phyloP scores from a whole-genome alignment of 2,797 vertebrate species.

The Delichon dasypus region DNA sequence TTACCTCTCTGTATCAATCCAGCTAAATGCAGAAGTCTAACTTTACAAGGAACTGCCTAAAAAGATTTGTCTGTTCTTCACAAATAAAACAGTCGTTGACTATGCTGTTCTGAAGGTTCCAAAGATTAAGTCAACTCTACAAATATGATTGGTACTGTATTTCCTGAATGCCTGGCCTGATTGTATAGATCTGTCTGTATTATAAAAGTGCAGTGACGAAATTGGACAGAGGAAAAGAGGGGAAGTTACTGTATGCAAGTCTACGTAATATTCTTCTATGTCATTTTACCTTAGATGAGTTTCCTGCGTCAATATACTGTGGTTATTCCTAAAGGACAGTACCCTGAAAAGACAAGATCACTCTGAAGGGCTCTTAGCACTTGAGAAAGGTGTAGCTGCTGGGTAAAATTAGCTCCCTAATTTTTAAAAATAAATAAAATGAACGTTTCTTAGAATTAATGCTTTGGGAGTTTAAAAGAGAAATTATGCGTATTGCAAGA shows the following conservation, averaged over 20 bases:
- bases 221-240: slow-evolving; percentile 51
- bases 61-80: slow-evolving; percentile 36
- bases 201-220: slow-evolving; percentile 63
- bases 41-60: slow-evolving; percentile 30
- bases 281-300: slow-evolving; percentile 65
- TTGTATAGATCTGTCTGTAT: slow-evolving; percentile 23
- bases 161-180: slow-evolving; percentile 13
- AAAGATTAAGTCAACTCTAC: slow-evolving; percentile 58
- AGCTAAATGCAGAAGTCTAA: slow-evolving; percentile 64
- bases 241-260: slow-evolving; percentile 43
- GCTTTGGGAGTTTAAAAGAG: background rate
- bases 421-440: background rate
- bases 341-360: slow-evolving; percentile 54
- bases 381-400: background rate
- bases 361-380: slow-evolving; percentile 44
- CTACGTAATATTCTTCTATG: slow-evolving; percentile 48
- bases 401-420: background rate
- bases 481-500: slow-evolving; percentile 13
- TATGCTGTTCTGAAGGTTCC: slow-evolving; percentile 47
- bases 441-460: background rate
- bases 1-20: slow-evolving; percentile 58
- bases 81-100: slow-evolving; percentile 46
- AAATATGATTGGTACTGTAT: slow-evolving; percentile 59
- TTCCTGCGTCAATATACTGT: slow-evolving; percentile 55
- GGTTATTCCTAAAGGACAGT: slow-evolving; percentile 47